Conservation (phyloP, 2,888 invertebrate genomes). For the Aproaerema taeniolella region DNA sequence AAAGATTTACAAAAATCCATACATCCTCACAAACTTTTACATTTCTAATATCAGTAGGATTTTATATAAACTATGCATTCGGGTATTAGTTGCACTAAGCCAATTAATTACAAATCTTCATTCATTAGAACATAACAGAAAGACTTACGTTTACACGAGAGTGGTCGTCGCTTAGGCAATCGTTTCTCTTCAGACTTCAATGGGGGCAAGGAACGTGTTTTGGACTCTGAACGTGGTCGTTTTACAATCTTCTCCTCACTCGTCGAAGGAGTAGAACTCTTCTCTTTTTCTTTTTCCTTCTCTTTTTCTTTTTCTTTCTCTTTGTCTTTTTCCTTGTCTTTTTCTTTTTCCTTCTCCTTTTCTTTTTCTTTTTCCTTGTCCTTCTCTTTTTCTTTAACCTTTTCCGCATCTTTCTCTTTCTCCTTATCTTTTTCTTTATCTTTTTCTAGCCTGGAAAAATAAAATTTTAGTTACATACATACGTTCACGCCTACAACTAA, state of each 20-base stretch:
- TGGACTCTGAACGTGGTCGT: conserved; percentile 54
- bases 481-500: no score
- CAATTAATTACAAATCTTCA: no score
- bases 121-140: not conserved
- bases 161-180: conserved; percentile 50
- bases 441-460: conserved; percentile 19
- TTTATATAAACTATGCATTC: no score
- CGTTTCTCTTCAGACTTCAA: conserved; percentile 48
- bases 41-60: no score
- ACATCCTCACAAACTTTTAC: no score
- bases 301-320: conserved; percentile 33
- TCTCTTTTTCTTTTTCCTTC: conserved; percentile 33
- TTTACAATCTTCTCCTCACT: conserved; percentile 36
- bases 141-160: conserved; percentile 55
- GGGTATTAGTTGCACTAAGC: no score
- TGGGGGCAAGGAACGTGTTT: conserved; percentile 48
- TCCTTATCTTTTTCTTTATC: conserved; percentile 25
- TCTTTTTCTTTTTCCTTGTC: conserved; percentile 25
- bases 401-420: conserved; percentile 27
- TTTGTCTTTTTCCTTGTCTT: conserved; percentile 30
- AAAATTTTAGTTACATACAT: no score
- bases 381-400: conserved; percentile 25
- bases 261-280: conserved; percentile 19
- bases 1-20: no score
- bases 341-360: conserved; percentile 25